Percentiles rank a stretch among this genome's conserved stretches.
These are phyloP conservation scores for Rhinoderma darwinii DNA, from an alignment of 2,113 vertebrate genomes.

Conservation along the genomic window DNA sequence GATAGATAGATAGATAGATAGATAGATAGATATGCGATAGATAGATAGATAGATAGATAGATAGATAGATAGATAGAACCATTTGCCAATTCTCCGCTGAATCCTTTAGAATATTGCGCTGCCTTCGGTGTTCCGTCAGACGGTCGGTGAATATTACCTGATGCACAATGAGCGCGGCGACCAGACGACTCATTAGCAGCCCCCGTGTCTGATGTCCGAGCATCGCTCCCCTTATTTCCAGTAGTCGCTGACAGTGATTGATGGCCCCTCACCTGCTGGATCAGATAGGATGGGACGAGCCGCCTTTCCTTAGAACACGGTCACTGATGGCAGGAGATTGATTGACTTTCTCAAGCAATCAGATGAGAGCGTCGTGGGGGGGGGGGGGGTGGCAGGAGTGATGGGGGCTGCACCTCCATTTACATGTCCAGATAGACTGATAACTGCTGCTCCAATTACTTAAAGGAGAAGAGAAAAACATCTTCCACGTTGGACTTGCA, in stretches of 20 bases:
- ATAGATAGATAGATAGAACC: no score
- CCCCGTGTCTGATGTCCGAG: no score
- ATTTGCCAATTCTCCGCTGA: no score
- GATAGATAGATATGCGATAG: no score
- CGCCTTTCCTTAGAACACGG: neutral
- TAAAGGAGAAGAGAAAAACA: slow-evolving; percentile 24
- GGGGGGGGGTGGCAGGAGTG: neutral
- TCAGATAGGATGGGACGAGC: neutral
- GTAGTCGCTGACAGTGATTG: neutral
- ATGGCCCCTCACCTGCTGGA: slow-evolving; percentile 30
- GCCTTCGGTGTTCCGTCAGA: no score
- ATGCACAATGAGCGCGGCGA: no score
- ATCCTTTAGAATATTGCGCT: no score
- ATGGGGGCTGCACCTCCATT: slow-evolving; percentile 22
- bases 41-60: no score
- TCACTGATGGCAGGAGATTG: slow-evolving; percentile 2
- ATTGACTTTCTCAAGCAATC: slow-evolving; percentile 33
- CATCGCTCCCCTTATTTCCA: no score
- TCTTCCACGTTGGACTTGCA: neutral
- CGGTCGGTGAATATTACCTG: no score
- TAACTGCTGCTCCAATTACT: slow-evolving; percentile 22
- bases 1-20: no score
- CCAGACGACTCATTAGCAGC: no score
- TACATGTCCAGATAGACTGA: slow-evolving; percentile 1
- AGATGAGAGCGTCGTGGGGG: neutral